Conservation (phyloP, 2,113 vertebrate species). For the Rhea americana region DNA sequence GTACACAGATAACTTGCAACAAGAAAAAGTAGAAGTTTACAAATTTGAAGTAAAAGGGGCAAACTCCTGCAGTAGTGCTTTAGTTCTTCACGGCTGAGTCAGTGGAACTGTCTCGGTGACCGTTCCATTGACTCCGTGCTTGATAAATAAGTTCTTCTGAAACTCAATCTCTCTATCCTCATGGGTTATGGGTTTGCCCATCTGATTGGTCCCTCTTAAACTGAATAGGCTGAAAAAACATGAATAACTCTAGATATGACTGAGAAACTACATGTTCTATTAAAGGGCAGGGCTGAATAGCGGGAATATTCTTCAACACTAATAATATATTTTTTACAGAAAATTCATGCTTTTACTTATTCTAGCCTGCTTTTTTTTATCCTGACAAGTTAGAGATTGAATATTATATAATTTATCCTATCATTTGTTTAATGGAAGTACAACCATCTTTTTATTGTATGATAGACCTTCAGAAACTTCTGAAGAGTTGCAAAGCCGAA, state of each 20-base stretch:
- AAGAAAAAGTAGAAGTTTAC: background rate
- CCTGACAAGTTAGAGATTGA: background rate
- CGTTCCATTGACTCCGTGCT: too few species aligned
- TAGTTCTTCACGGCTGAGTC: background rate
- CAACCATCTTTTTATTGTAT: background rate
- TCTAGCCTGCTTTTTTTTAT: background rate
- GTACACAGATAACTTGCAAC: background rate
- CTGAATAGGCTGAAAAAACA: background rate
- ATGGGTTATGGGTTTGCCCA: too few species aligned
- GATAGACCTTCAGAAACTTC: background rate
- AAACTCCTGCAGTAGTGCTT: accelerated
- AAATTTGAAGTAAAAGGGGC: background rate
- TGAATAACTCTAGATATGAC: background rate
- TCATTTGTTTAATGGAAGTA: background rate
- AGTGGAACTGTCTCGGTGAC: background rate
- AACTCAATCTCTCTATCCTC: too few species aligned
- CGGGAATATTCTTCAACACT: background rate
- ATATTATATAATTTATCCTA: background rate
- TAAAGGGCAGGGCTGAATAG: background rate
- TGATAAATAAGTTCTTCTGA: too few species aligned
- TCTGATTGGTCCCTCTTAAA: background rate
- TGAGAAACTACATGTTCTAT: background rate
- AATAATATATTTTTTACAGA: background rate
- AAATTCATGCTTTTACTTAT: background rate
- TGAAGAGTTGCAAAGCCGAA: background rate